Percentiles rank a stretch among this genome's conserved stretches.
Evolutionary conservation across 1,140 invertebrate genomes (phyloP).

Genomic region (Zaprionus capensis): DNA sequence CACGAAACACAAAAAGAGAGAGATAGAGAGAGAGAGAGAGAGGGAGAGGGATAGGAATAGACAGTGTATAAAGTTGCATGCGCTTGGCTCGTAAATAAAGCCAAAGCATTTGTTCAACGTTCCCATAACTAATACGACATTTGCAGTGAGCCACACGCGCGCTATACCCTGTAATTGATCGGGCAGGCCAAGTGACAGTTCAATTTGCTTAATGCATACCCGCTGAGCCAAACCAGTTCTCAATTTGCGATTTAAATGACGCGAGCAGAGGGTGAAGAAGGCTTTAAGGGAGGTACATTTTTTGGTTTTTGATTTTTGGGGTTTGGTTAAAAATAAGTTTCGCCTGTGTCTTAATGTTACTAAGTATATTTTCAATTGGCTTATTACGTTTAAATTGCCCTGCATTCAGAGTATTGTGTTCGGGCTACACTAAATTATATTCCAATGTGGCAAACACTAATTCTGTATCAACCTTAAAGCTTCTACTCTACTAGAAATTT

Average conservation of each 20-base stretch:
- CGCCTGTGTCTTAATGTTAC: no score
- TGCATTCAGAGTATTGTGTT: no score
- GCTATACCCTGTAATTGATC: constrained; percentile 13
- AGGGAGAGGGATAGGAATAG: not conserved
- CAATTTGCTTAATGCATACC: not conserved
- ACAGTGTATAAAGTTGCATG: constrained; percentile 33
- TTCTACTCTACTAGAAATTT: no score
- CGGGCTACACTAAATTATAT: no score
- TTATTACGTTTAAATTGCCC: no score
- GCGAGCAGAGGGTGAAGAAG: not conserved
- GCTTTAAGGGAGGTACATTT: not conserved
- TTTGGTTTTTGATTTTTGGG: not conserved
- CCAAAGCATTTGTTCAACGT: constrained; percentile 61
- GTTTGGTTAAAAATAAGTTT: no score
- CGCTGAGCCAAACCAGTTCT: not conserved
- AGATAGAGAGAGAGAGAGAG: not conserved
- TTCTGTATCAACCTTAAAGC: no score
- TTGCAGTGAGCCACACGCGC: not conserved
- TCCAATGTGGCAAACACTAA: no score
- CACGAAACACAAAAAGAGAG: not conserved
- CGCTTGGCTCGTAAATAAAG: constrained; percentile 71
- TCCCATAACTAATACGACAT: constrained; percentile 23
- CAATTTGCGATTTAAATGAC: not conserved
- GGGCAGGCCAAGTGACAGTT: not conserved
- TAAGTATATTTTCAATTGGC: no score